These are phyloP conservation scores for Helicoverpa assulta DNA, from an alignment of 2,888 invertebrate species.

Conservation along the genomic window DNA sequence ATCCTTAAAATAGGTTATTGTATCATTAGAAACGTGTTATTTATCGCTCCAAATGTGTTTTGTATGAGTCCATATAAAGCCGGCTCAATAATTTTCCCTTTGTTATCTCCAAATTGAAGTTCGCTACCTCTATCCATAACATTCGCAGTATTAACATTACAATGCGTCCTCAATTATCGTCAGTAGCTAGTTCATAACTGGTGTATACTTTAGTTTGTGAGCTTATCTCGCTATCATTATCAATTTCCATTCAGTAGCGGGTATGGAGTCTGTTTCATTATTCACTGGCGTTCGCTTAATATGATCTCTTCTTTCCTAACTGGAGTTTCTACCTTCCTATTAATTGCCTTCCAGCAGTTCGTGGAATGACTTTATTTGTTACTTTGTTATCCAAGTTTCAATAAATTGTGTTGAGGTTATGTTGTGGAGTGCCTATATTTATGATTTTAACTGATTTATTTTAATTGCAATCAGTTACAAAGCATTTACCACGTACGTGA, in stretches of 20 bases:
- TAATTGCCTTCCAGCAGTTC: slow-evolving; percentile 34
- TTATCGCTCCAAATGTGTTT: slow-evolving; percentile 43
- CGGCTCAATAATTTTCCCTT: slow-evolving; percentile 60
- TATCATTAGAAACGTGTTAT: slow-evolving; percentile 42
- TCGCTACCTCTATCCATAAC: slow-evolving; percentile 42
- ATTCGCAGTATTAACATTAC: slow-evolving; percentile 48
- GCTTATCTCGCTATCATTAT: slow-evolving; percentile 56
- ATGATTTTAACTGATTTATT: slow-evolving; percentile 4
- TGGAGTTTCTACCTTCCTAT: slow-evolving; percentile 23
- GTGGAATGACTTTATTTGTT: slow-evolving; percentile 30
- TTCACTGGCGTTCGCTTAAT: slow-evolving; percentile 49
- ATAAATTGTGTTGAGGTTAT: slow-evolving; percentile 22
- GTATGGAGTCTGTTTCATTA: slow-evolving; percentile 56
- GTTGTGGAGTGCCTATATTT: not conserved
- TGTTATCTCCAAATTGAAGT: slow-evolving; percentile 66
- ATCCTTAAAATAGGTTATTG: slow-evolving; percentile 34
- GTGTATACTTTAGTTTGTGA: slow-evolving; percentile 48
- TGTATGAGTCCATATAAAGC: slow-evolving; percentile 45
- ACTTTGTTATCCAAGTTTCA: slow-evolving; percentile 26
- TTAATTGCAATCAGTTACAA: not conserved
- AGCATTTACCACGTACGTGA: not conserved
- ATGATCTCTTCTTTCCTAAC: slow-evolving; percentile 44
- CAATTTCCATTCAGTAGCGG: slow-evolving; percentile 57
- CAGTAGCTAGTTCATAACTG: slow-evolving; percentile 53
- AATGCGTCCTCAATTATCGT: slow-evolving; percentile 57